Evolutionary conservation across 2,113 vertebrate species (phyloP).

Genomic region (Oncorhynchus nerka): DNA sequence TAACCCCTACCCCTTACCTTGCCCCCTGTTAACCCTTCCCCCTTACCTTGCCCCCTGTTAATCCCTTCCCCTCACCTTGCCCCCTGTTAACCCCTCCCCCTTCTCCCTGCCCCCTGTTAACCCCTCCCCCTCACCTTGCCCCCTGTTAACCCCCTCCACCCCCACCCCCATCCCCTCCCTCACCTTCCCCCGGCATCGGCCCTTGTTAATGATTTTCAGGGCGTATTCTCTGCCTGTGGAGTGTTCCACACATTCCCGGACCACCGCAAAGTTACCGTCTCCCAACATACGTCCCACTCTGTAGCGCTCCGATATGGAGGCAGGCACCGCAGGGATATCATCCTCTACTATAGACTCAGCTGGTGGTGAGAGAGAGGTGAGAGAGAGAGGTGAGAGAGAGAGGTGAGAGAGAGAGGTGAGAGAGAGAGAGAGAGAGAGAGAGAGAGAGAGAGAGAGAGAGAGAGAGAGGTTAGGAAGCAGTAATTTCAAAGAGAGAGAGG

Average conservation of each 20-base stretch:
- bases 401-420: not conserved
- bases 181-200: conserved; percentile 98
- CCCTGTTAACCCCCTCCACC: too few species aligned
- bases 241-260: conserved; percentile 96
- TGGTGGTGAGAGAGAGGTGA: too few species aligned
- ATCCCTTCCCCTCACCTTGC: too few species aligned
- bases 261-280: conserved; percentile 97
- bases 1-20: too few species aligned
- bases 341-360: conserved; percentile 78
- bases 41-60: too few species aligned
- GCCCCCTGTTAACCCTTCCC: too few species aligned
- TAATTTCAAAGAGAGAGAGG: not conserved
- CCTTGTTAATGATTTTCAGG: conserved; percentile 99
- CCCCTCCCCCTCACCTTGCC: too few species aligned
- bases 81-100: too few species aligned
- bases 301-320: conserved; percentile 93
- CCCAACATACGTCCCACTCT: conserved; percentile 95
- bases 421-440: not conserved
- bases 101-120: too few species aligned
- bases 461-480: not conserved
- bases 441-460: not conserved
- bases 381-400: too few species aligned
- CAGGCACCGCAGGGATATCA: conserved; percentile 91
- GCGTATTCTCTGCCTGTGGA: conserved; percentile 95
- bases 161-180: too few species aligned